Evolutionary conservation across 1,140 invertebrate species (phyloP).

Genomic region (Drosophila ercepeae): DNA sequence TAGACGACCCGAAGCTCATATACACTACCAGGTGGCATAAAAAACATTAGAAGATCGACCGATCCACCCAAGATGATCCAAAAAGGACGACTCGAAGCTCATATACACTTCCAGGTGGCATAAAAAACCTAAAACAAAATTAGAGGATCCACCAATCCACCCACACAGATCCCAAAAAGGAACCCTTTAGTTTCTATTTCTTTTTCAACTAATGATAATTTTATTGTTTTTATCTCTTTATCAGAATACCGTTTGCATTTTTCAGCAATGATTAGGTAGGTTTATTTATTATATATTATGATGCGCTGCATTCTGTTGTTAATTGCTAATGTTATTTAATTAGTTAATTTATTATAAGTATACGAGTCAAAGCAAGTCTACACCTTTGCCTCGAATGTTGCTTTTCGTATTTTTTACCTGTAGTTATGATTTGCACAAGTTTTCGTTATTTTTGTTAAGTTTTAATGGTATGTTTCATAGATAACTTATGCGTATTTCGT

Average conservation of each 20-base stretch:
- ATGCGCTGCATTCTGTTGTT: slow-evolving; percentile 51
- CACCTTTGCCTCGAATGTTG: slow-evolving; percentile 5
- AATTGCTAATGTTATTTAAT: slow-evolving; percentile 23
- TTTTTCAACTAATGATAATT: slow-evolving; percentile 72
- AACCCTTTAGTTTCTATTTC: no score
- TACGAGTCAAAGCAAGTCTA: slow-evolving; percentile 12
- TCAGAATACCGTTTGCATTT: slow-evolving; percentile 20
- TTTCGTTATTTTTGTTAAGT: slow-evolving; percentile 3
- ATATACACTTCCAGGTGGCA: no score
- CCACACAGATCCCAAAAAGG: no score
- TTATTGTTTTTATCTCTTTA: slow-evolving; percentile 58
- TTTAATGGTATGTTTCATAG: slow-evolving; percentile 57
- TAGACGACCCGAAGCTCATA: slow-evolving; percentile 1
- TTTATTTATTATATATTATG: slow-evolving; percentile 37
- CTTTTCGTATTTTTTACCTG: slow-evolving; percentile 8
- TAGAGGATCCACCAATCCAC: no score
- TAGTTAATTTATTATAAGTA: slow-evolving; percentile 38
- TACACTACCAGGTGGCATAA: no score
- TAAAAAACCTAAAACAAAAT: no score
- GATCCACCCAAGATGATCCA: no score
- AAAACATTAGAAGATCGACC: no score
- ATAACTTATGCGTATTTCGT: slow-evolving; percentile 20
- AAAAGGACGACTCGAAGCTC: slow-evolving; percentile 1
- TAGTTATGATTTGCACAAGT: slow-evolving; percentile 6
- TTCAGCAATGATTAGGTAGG: slow-evolving; percentile 27